phyloP scores from a whole-genome alignment of 53 echinoderm and acorn worm species.

The Actinopyga echinites region DNA sequence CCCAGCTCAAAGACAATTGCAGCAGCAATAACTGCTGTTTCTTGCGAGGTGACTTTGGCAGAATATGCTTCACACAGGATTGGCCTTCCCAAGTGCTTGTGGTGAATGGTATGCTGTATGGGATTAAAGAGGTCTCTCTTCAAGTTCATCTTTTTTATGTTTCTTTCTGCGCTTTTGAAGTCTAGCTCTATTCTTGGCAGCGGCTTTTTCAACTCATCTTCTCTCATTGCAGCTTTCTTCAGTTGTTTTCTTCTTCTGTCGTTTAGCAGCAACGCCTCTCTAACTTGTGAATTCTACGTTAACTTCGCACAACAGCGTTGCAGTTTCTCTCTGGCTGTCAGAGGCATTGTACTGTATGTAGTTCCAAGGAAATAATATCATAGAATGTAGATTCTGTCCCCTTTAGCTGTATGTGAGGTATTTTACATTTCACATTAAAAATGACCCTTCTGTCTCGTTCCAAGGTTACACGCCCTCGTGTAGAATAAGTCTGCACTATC shows the following conservation, averaged over 20 bases:
- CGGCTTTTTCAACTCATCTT: not conserved
- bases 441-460: too few relatives aligned
- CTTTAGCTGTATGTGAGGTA: too few relatives aligned
- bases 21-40: not conserved
- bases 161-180: not conserved
- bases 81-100: not conserved
- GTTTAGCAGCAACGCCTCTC: not conserved
- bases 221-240: not conserved
- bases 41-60: not conserved
- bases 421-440: too few relatives aligned
- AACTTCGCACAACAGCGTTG: not conserved
- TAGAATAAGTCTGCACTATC: too few relatives aligned
- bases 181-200: not conserved
- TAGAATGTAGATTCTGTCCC: too few relatives aligned
- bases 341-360: too few relatives aligned
- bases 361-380: too few relatives aligned
- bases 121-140: not conserved
- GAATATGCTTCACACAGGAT: not conserved
- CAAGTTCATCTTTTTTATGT: not conserved
- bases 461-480: too few relatives aligned
- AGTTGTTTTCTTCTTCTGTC: not conserved
- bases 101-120: not conserved
- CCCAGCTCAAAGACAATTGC: not conserved
- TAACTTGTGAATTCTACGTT: not conserved
- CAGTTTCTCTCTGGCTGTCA: constrained; percentile 25